Evolutionary conservation across 2,888 invertebrate genomes (phyloP).

Genomic region (Habrosyne pyritoides): DNA sequence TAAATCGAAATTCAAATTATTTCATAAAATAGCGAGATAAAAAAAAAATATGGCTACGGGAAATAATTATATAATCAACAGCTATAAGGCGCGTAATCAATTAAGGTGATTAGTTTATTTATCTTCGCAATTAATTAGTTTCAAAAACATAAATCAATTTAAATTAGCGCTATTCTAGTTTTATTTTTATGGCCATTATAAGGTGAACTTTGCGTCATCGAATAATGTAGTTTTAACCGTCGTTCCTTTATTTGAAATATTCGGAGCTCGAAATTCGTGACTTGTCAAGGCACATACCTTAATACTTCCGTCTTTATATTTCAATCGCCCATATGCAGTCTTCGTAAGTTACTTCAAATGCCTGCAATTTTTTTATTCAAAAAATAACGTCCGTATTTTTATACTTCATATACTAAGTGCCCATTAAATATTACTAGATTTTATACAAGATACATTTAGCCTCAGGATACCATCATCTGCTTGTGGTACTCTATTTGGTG

Average conservation of each 20-base stretch:
- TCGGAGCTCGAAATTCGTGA: neutral
- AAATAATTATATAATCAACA: slow-evolving; percentile 6
- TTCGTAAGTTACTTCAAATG: slow-evolving; percentile 1
- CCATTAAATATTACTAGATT: too few relatives aligned
- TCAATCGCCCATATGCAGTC: neutral
- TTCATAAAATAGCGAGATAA: neutral
- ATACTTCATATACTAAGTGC: too few relatives aligned
- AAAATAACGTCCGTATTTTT: too few relatives aligned
- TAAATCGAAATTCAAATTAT: neutral
- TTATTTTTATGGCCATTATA: neutral
- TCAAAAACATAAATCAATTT: slow-evolving; percentile 4
- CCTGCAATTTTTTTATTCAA: too few relatives aligned
- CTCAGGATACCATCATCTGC: too few relatives aligned
- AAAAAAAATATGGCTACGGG: slow-evolving; percentile 5
- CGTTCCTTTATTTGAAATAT: neutral
- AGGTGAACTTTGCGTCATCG: neutral
- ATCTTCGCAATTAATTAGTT: neutral
- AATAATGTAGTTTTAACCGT: neutral
- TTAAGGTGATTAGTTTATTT: slow-evolving; percentile 6
- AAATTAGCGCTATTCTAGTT: slow-evolving; percentile 2
- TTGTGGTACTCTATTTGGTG: too few relatives aligned
- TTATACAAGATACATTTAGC: too few relatives aligned
- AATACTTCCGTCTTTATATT: neutral
- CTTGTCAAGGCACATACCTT: neutral
- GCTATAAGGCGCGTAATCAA: slow-evolving; percentile 2